Evolutionary conservation across 2,113 vertebrate genomes (phyloP).

Genomic region (Tenebrosternarchus preto): DNA sequence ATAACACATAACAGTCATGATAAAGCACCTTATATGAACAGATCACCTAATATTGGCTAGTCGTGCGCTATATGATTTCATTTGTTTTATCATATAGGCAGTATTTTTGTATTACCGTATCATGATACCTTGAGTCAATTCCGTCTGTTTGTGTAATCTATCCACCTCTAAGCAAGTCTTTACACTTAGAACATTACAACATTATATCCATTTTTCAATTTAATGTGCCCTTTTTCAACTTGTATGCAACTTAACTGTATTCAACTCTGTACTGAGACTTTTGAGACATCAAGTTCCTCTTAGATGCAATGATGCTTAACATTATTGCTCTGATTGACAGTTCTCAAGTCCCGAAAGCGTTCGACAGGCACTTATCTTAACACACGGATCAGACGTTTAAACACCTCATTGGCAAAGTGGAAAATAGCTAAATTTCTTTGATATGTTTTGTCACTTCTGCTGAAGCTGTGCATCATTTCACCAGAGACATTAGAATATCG

Average conservation of each 20-base stretch:
- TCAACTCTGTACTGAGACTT: background rate
- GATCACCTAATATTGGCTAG: conserved; percentile 7
- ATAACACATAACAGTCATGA: conserved; percentile 48
- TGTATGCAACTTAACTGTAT: too few relatives aligned
- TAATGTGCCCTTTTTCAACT: background rate
- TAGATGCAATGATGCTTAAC: background rate
- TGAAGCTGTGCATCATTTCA: background rate
- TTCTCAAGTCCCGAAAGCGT: conserved; percentile 4
- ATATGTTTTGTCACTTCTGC: background rate
- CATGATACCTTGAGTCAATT: conserved; percentile 25
- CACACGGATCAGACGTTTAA: background rate
- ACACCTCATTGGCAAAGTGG: background rate
- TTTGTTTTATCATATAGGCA: conserved; percentile 40
- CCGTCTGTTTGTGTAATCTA: background rate
- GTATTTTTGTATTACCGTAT: conserved; percentile 40
- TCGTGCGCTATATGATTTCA: conserved; percentile 38
- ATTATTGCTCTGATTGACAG: too few relatives aligned
- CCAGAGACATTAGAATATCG: conserved; percentile 39
- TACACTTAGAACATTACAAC: background rate
- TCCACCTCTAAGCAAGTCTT: background rate
- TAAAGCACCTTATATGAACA: conserved; percentile 42
- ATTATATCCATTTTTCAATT: background rate
- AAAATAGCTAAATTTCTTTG: background rate
- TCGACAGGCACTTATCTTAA: background rate
- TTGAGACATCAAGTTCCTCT: background rate